phyloP scores from a whole-genome alignment of 2,113 vertebrate species.

The Bothrops jararaca region DNA sequence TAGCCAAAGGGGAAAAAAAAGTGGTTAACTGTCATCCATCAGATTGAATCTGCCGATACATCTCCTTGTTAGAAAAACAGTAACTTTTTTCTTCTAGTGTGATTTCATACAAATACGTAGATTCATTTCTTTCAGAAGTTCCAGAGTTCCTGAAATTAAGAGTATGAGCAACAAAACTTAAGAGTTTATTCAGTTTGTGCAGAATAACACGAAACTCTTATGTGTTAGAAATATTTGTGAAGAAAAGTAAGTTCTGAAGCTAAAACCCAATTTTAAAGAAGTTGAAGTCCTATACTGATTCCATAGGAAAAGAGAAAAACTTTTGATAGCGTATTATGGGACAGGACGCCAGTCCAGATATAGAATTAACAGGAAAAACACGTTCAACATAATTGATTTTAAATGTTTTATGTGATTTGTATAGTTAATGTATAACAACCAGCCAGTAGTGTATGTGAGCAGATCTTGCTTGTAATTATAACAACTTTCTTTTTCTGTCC shows the following conservation, averaged over 20 bases:
- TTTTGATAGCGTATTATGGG: background rate
- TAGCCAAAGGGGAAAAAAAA: background rate
- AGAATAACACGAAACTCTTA: background rate
- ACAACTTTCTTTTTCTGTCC: background rate
- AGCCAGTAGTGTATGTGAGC: background rate
- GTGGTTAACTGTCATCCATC: background rate
- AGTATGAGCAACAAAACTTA: background rate
- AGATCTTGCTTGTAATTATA: background rate
- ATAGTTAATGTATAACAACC: background rate
- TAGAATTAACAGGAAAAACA: background rate
- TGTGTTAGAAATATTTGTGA: background rate
- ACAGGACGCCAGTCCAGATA: background rate
- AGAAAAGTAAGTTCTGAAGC: background rate
- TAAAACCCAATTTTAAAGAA: background rate
- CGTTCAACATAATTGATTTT: background rate
- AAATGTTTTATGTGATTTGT: conserved; percentile 5
- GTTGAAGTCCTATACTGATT: background rate
- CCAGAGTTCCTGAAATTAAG: background rate
- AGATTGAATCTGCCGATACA: background rate
- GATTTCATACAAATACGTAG: background rate
- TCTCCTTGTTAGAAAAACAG: background rate
- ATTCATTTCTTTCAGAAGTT: background rate
- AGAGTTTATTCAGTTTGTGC: background rate
- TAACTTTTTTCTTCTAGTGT: background rate
- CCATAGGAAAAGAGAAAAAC: background rate